Evolutionary conservation across 2,797 vertebrate species (phyloP).

Genomic region (Hypotaenidia philippensis): DNA sequence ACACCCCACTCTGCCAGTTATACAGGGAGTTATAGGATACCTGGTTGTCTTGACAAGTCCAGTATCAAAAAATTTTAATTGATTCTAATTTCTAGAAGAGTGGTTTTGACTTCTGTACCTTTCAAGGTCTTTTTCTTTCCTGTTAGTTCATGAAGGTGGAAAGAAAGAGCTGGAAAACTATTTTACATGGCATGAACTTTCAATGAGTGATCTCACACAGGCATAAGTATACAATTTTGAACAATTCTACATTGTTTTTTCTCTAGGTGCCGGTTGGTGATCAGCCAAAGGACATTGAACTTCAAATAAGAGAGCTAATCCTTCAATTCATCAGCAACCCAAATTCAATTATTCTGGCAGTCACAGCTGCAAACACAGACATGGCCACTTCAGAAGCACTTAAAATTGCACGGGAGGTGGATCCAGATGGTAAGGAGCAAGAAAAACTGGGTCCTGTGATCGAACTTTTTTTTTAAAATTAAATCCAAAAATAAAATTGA

Average conservation of each 20-base stretch:
- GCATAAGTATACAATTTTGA: not conserved
- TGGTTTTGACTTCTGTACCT: not conserved
- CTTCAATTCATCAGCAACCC: constrained; percentile 97
- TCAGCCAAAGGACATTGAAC: constrained; percentile 97
- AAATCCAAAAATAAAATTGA: not conserved
- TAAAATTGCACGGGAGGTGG: constrained; percentile 97
- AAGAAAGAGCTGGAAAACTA: not conserved
- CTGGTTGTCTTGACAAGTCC: not conserved
- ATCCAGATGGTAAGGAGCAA: constrained; percentile 89
- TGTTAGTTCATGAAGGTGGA: not conserved
- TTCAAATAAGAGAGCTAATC: constrained; percentile 96
- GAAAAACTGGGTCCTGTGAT: not conserved
- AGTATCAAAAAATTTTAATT: not conserved
- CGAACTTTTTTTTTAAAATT: not conserved
- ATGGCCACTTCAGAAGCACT: constrained; percentile 99
- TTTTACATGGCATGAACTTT: not conserved
- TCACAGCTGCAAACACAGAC: constrained; percentile 97
- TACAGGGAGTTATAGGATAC: not conserved
- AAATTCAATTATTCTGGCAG: constrained; percentile 97
- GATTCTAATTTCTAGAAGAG: not conserved
- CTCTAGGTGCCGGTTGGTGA: constrained; percentile 95
- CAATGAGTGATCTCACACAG: not conserved
- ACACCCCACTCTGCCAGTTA: not conserved
- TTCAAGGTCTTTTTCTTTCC: not conserved
- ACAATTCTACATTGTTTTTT: not conserved